Evolutionary conservation across 2,888 invertebrate species (phyloP).

Genomic region (Pherbina coryleti): DNA sequence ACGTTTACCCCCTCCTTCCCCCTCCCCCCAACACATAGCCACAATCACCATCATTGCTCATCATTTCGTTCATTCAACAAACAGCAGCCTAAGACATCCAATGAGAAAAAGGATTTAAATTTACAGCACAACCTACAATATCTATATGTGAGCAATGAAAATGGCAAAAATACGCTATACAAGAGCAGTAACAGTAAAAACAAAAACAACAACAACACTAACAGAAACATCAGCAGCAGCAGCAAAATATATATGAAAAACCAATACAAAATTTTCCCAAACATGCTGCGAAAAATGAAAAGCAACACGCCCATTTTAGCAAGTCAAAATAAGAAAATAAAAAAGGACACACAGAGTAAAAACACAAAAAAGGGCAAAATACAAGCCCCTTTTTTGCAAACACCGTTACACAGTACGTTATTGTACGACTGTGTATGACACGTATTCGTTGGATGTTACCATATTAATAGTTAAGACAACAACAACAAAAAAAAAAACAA

Average conservation of each 20-base stretch:
- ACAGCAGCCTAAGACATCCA: constrained; percentile 33
- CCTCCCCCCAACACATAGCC: neutral
- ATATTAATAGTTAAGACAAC: neutral
- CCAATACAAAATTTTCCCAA: constrained; percentile 32
- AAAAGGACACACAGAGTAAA: neutral
- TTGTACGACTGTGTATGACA: constrained; percentile 36
- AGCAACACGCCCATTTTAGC: constrained; percentile 19
- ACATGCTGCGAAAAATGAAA: constrained; percentile 18
- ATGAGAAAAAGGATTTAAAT: constrained; percentile 43
- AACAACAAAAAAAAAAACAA: neutral
- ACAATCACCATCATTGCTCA: neutral
- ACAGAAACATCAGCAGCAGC: neutral
- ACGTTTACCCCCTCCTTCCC: neutral
- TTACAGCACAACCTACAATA: constrained; percentile 26
- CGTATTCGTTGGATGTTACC: constrained; percentile 33
- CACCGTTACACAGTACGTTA: neutral
- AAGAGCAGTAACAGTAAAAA: neutral
- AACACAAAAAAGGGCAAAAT: neutral
- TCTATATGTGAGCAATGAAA: constrained; percentile 2
- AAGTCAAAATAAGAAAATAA: neutral
- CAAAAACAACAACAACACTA: neutral
- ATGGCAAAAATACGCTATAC: neutral
- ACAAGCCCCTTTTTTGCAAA: neutral
- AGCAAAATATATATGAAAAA: constrained; percentile 35
- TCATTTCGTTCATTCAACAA: neutral